Evolutionary conservation across 2,797 vertebrate species (phyloP).

Genomic region (Trichosurus vulpecula): DNA sequence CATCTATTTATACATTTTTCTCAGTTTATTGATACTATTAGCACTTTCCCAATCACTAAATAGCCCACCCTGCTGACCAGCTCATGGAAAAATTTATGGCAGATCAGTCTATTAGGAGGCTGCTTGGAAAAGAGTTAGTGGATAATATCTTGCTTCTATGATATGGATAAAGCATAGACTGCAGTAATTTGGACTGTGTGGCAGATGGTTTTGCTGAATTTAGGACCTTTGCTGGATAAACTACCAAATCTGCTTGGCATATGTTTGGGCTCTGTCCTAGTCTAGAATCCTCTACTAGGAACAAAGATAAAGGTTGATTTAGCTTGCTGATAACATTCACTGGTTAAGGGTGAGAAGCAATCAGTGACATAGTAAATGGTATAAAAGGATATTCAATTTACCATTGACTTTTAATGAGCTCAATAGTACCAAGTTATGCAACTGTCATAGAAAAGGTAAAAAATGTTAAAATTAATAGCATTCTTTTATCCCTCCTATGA

Average conservation of each 20-base stretch:
- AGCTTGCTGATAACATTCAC: background rate
- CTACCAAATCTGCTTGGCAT: slow-evolving; percentile 12
- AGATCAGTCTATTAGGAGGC: slow-evolving; percentile 8
- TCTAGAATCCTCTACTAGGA: background rate
- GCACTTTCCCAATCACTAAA: background rate
- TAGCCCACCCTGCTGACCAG: background rate
- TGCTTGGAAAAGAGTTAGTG: background rate
- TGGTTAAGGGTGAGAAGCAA: background rate
- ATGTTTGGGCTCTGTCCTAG: background rate
- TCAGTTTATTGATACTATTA: background rate
- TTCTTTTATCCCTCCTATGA: background rate
- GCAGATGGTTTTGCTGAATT: slow-evolving; percentile 15
- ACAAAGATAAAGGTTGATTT: background rate
- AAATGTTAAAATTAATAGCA: background rate
- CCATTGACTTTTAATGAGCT: background rate
- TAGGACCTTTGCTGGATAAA: background rate
- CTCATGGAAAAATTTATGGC: background rate
- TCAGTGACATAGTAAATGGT: background rate
- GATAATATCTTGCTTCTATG: background rate
- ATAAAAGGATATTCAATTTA: background rate
- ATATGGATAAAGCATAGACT: background rate
- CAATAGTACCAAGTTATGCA: background rate
- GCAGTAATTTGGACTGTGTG: background rate
- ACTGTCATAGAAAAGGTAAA: background rate
- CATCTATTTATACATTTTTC: background rate